A percentile compares a stretch with the other conserved stretches of the same genome.
Evolutionary conservation across 2,888 invertebrate species (phyloP).

Genomic region (Tortricodes alternella): DNA sequence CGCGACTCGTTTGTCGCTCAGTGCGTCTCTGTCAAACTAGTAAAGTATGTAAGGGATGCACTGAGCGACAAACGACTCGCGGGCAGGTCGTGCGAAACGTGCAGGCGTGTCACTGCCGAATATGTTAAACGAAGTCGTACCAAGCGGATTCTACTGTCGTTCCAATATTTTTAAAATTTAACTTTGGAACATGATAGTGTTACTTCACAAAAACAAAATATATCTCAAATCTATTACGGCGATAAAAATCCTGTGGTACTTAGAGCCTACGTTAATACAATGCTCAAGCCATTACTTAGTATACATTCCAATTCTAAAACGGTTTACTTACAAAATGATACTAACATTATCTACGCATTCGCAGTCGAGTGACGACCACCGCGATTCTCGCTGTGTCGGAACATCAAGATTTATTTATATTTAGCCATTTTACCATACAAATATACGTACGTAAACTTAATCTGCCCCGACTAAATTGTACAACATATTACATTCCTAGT

Average conservation of each 20-base stretch:
- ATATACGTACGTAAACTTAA: not conserved
- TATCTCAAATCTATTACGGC: conserved; percentile 22
- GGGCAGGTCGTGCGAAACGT: too few species aligned
- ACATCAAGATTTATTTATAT: not conserved
- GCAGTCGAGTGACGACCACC: not conserved
- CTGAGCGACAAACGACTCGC: too few species aligned
- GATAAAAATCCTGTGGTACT: conserved; percentile 19
- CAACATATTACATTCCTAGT: conserved; percentile 1
- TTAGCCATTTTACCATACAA: conserved; percentile 2
- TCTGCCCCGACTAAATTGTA: conserved; percentile 2
- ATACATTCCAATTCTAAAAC: conserved; percentile 51
- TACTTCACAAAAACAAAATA: conserved; percentile 17
- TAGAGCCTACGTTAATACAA: conserved; percentile 19
- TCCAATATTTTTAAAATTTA: too few species aligned
- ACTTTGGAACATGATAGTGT: conserved; percentile 10
- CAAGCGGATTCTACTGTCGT: too few species aligned
- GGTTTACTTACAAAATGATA: conserved; percentile 11
- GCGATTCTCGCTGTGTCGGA: not conserved
- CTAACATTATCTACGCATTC: not conserved
- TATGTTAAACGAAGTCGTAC: too few species aligned
- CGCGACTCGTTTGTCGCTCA: too few species aligned
- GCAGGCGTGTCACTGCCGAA: not conserved
- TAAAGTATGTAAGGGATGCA: too few species aligned
- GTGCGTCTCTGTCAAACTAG: too few species aligned
- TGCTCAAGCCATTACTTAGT: conserved; percentile 38